phyloP scores from a whole-genome alignment of 2,113 vertebrate species.

The Prietella phreatophila region DNA sequence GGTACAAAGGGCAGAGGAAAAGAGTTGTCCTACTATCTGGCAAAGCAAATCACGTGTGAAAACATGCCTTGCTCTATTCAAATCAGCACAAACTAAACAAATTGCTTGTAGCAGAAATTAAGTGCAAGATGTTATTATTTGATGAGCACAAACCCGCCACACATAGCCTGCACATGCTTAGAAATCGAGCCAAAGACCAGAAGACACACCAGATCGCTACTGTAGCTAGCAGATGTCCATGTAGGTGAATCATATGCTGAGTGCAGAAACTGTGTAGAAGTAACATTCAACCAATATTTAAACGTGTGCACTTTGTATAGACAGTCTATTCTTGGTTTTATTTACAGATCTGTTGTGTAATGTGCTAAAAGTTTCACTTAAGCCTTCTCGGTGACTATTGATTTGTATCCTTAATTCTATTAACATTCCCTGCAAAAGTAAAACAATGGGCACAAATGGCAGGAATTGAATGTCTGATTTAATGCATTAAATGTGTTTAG shows the following conservation, averaged over 20 bases:
- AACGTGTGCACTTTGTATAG: neutral
- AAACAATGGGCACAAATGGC: neutral
- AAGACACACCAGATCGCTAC: neutral
- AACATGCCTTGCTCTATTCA: neutral
- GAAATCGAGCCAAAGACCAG: neutral
- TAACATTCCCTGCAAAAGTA: neutral
- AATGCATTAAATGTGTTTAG: neutral
- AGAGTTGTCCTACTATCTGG: neutral
- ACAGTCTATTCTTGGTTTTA: neutral
- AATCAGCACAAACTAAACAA: neutral
- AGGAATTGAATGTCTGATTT: neutral
- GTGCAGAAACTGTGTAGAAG: neutral
- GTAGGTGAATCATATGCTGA: neutral
- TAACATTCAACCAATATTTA: neutral
- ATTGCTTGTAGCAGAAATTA: neutral
- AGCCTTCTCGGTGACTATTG: neutral
- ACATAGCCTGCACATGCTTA: neutral
- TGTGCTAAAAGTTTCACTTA: neutral
- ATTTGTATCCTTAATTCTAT: slow-evolving; percentile 9
- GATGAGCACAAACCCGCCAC: neutral
- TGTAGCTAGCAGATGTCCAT: slow-evolving; percentile 1
- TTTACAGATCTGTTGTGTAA: slow-evolving; percentile 6
- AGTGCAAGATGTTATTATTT: neutral
- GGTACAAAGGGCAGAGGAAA: neutral
- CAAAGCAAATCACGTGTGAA: neutral